Evolutionary conservation across 2,113 vertebrate species (phyloP).

Genomic region (Pycnonotus jocosus): DNA sequence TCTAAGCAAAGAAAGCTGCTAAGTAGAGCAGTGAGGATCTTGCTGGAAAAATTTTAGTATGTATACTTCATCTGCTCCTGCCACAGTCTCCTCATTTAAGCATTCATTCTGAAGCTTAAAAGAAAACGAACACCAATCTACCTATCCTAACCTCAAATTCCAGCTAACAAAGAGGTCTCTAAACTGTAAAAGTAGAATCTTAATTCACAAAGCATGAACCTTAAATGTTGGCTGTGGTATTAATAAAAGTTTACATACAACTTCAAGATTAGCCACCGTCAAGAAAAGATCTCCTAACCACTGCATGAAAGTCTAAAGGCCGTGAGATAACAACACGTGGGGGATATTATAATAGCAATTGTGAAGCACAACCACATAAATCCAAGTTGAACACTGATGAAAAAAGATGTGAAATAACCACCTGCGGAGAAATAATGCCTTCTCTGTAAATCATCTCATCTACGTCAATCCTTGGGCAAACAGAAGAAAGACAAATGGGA

Average conservation of each 20-base stretch:
- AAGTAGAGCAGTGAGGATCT: not conserved
- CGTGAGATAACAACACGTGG: accelerated
- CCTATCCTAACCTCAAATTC: not conserved
- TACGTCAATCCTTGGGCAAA: not conserved
- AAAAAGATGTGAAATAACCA: not conserved
- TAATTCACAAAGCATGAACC: not conserved
- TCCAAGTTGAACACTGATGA: not conserved
- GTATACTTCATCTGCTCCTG: not conserved
- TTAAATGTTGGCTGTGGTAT: not conserved
- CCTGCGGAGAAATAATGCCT: not conserved
- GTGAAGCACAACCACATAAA: not conserved
- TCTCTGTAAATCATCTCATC: not conserved
- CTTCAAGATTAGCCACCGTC: not conserved
- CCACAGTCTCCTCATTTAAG: not conserved
- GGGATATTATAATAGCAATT: not conserved
- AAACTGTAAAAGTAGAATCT: not conserved
- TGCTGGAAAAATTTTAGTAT: not conserved
- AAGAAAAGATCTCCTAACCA: not conserved
- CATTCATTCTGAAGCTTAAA: not conserved
- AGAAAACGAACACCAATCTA: not conserved
- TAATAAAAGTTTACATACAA: not conserved
- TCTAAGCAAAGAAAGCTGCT: not conserved
- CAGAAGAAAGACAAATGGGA: not conserved
- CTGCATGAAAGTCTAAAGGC: not conserved
- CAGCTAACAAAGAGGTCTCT: not conserved